Evolutionary conservation across 1,140 invertebrate genomes (phyloP).

Genomic region (Theocolax elegans): DNA sequence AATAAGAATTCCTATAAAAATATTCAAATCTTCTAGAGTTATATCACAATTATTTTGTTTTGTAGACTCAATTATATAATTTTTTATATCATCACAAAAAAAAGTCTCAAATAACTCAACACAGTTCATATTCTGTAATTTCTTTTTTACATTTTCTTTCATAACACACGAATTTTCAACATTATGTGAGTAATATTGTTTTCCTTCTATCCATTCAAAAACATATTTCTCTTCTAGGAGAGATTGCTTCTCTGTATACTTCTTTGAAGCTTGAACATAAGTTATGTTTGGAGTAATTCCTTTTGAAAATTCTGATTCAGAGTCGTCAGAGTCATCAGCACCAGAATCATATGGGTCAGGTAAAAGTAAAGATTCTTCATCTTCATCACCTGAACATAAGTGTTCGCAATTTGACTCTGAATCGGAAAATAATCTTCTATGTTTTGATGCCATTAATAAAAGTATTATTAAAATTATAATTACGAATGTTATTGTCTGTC

Average conservation of each 20-base stretch:
- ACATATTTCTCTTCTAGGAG: conserved; percentile 15
- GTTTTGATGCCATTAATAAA: background rate
- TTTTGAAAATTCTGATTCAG: background rate
- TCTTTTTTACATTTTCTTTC: conserved; percentile 6
- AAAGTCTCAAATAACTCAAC: conserved; percentile 5
- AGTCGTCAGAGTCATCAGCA: background rate
- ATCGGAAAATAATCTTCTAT: background rate
- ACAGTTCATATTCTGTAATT: background rate
- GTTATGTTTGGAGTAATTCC: background rate
- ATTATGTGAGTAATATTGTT: conserved; percentile 7
- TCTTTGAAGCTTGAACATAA: background rate
- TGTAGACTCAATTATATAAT: conserved; percentile 17
- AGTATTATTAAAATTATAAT: too few relatives aligned
- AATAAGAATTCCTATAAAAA: conserved; percentile 34
- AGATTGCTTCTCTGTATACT: conserved; percentile 16
- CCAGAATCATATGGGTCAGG: background rate
- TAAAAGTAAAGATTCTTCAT: background rate
- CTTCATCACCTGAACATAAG: conserved; percentile 14
- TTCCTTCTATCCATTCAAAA: conserved; percentile 27
- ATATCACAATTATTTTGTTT: conserved; percentile 28
- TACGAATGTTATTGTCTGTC: background rate
- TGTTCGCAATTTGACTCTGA: too few relatives aligned
- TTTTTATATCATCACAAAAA: conserved; percentile 26
- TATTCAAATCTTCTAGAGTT: conserved; percentile 18
- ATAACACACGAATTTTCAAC: conserved; percentile 6